Evolutionary conservation across 1,140 invertebrate genomes (phyloP).

Genomic region (Megalonaias nervosa): DNA sequence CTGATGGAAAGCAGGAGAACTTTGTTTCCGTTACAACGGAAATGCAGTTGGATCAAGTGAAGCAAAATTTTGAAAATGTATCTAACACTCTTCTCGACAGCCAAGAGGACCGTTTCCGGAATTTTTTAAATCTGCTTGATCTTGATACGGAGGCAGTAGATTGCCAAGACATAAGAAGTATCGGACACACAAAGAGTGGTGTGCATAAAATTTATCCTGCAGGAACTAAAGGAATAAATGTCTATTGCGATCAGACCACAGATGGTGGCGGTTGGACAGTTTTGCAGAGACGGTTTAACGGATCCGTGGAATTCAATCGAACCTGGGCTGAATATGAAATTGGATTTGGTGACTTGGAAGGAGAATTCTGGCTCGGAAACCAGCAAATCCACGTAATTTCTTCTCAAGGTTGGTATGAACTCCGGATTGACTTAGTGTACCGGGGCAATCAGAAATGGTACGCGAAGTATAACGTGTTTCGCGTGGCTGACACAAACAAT

Average conservation of each 20-base stretch:
- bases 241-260: slow-evolving; percentile 18
- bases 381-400: slow-evolving; percentile 20
- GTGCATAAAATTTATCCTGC: too few species aligned
- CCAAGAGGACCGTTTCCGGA: too few species aligned
- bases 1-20: too few species aligned
- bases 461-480: slow-evolving; percentile 28
- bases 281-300: slow-evolving; percentile 85
- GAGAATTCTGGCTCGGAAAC: slow-evolving; percentile 69
- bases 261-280: slow-evolving; percentile 22
- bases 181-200: too few species aligned
- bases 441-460: slow-evolving; percentile 7
- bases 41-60: too few species aligned
- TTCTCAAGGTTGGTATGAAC: slow-evolving; percentile 2
- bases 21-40: too few species aligned
- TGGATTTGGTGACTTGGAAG: slow-evolving; percentile 89
- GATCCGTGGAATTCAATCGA: slow-evolving; percentile 86
- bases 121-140: too few species aligned
- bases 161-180: too few species aligned
- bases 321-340: slow-evolving; percentile 95
- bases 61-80: too few species aligned
- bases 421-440: slow-evolving; percentile 37
- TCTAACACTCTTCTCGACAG: too few species aligned
- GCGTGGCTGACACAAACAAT: neutral
- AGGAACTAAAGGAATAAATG: neutral
- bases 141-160: too few species aligned